Base-by-base conservation (phyloP, 2,888 invertebrate genomes). In the Margaritifera margaritifera region DNA sequence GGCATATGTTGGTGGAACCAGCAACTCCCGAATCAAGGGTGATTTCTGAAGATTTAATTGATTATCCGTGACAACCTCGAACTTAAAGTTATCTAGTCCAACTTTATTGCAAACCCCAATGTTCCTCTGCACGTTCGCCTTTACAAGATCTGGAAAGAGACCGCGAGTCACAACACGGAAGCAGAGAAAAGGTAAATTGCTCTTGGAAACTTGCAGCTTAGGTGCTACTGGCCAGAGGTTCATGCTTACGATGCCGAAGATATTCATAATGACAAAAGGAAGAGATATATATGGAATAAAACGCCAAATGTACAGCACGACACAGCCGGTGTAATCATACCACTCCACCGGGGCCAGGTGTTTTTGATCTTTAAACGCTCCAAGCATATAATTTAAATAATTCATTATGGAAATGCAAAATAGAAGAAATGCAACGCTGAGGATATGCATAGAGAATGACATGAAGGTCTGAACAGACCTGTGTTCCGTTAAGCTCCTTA, bases 61-160 rank as follows among this genome's bases (percentile, higher is more conserved):
- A 42, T 74, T 75, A 61, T 80, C 80, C 15, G 78, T 80, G 6
- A 78, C 80, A 6, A 80, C 75, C 60, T 80, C 80, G 61, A 80
- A 72, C 55, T 77, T 78, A 50, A 74, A 80, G 61, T 78, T 78
- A 42, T 75, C 72, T 3, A 80, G 58, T 20, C 80, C 80, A 15
- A 77, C 72, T 64, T 69, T 70, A 57, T 73, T 64, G 55, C 80
- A 80, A 0, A 66, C 68, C 51, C 78, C 58, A 18, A 78, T 71
- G 68, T 80, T 80, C 55, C 70, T 70, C 50, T 71, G 69, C 1
- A 78, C 72, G 56, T 73, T 78, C 15, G 60, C 53, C 51, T 61
- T 70, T 24, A 80, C 78, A 1, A 80, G 65, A 25, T 75, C 75
- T 11, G 78, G 77, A 64, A 72, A 80, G 24, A 70, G 31, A 0